phyloP scores from a whole-genome alignment of 1,140 invertebrate genomes.

The Hyles euphorbiae region DNA sequence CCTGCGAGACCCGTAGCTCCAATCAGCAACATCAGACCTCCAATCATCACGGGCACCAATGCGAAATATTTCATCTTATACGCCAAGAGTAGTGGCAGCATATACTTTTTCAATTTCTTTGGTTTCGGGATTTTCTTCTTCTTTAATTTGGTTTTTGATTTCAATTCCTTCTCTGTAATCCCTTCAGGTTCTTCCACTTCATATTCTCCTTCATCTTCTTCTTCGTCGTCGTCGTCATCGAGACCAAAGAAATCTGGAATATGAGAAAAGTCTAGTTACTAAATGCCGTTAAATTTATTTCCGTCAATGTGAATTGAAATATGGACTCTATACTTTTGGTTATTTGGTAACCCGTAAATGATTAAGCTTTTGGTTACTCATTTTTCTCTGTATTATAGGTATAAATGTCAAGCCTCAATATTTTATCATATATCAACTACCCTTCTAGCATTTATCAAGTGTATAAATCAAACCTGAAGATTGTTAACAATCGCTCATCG shows the following conservation, averaged over 20 bases:
- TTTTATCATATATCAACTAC: too few relatives aligned
- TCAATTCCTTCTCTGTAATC: slow-evolving; percentile 25
- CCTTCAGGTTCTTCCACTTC: slow-evolving; percentile 35
- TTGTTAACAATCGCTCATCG: too few relatives aligned
- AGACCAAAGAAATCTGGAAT: slow-evolving; percentile 60
- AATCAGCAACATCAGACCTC: slow-evolving; percentile 82
- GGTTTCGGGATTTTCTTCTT: slow-evolving; percentile 63
- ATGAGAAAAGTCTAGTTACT: too few relatives aligned
- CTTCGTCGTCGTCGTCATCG: slow-evolving; percentile 50
- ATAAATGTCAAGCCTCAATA: too few relatives aligned
- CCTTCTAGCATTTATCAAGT: too few relatives aligned
- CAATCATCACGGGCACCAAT: slow-evolving; percentile 84
- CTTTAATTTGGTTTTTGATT: slow-evolving; percentile 33
- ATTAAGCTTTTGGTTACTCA: too few relatives aligned
- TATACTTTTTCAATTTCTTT: slow-evolving; percentile 81
- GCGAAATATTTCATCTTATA: slow-evolving; percentile 90
- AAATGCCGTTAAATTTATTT: too few relatives aligned
- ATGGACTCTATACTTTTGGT: too few relatives aligned
- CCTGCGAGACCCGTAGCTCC: slow-evolving; percentile 86
- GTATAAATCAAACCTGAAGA: too few relatives aligned
- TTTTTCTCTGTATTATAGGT: too few relatives aligned
- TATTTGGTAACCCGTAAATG: too few relatives aligned
- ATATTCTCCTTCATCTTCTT: slow-evolving; percentile 47
- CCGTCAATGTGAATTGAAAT: too few relatives aligned
- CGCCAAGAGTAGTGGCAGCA: slow-evolving; percentile 84